These are phyloP conservation scores for Sparus aurata DNA, from an alignment of 2,797 vertebrate genomes.

Conservation along the genomic window DNA sequence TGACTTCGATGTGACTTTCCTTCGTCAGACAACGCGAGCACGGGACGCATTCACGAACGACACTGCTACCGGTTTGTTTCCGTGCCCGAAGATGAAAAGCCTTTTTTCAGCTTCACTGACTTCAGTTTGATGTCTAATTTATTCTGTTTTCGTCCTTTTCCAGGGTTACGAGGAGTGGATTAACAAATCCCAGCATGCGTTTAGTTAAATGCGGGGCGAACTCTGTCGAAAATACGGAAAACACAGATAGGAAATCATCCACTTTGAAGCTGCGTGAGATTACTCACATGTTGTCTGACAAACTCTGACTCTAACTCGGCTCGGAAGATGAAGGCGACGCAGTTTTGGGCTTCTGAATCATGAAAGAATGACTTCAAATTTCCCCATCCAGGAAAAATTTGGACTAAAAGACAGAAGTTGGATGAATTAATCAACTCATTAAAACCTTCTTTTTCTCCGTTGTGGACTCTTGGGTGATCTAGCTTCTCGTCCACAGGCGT, in stretches of 20 bases:
- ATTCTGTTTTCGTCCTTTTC: conserved; percentile 10
- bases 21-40: conserved; percentile 28
- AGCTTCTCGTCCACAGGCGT: neutral
- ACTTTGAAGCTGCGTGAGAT: neutral
- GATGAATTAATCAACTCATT: neutral
- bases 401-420: neutral
- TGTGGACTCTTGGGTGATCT: neutral
- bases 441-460: neutral
- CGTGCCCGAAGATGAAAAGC: conserved; percentile 9
- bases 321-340: neutral
- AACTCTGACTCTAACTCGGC: neutral
- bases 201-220: neutral
- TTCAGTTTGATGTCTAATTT: conserved; percentile 13
- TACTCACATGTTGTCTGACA: neutral
- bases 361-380: neutral
- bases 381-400: neutral
- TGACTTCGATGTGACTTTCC: conserved; percentile 51
- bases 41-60: conserved; percentile 5
- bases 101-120: conserved; percentile 7
- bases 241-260: neutral
- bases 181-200: neutral
- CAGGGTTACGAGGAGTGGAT: conserved; percentile 12
- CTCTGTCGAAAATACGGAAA: neutral
- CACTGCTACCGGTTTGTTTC: conserved; percentile 12
- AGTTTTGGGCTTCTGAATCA: neutral